Base-by-base conservation (phyloP, 1,140 invertebrate species). In the Drosophila baimaii region DNA sequence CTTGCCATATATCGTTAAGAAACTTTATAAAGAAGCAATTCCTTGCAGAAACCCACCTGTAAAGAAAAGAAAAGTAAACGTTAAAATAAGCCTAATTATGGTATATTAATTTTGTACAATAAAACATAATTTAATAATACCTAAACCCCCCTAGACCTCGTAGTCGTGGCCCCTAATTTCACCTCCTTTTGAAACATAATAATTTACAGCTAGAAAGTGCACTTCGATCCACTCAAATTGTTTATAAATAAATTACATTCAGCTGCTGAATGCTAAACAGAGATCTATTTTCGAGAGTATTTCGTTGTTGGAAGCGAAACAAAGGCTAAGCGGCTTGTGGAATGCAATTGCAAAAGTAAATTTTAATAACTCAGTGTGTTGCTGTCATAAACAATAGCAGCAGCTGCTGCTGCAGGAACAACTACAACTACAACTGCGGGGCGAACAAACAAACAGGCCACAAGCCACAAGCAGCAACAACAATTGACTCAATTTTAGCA, bases 401-500 rank as follows among this genome's bases (percentile, higher is more conserved):
- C 41, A 52, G 49, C 49, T 33, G 49, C 49, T 33, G 49, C 13
- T 15, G 49, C 13, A 52, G 33, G 19, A 33, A 52, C 49, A 51
- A 64, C 47, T 62, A 41, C 51, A 63, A 56, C 47, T 62, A 49
- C 46, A 63, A 33, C 49, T 13, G 35, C 46, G 47, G 51, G 44
- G n/a, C 33, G 33, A 41, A 35, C 52, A 72, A 77, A 81, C 59
- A 57, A 57, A 49, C 64, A 39, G 56, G 23, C 13, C n/a, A n/a
- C n/a, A 31, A 33, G 49, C 39, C 61, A 54, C 44, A 57, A 39
- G 39, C 58, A 59, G 62, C 62, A 76, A 65, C 41, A 76, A 79
- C 52, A 86, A 62, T 88, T 79, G 46, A 86, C 65, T 86, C 66
- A 81, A 86, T 86, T 86, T 79, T 72, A 47, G 79, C 44, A 79